Conservation (phyloP, 1,140 invertebrate species). For the Trialeurodes vaporariorum region DNA sequence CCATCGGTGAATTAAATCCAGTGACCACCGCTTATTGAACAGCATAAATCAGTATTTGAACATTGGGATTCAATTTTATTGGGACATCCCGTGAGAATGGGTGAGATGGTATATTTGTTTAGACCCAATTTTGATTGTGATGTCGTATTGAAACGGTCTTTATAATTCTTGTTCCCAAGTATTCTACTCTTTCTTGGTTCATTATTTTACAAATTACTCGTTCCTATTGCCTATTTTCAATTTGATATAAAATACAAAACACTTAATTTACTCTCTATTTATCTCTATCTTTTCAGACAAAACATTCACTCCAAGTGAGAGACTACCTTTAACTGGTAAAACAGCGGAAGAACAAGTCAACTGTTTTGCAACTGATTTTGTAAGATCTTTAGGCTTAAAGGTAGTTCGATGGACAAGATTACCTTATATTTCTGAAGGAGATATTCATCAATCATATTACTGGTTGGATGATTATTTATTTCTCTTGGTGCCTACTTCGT, state of each 20-base stretch:
- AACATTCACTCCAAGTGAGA: conserved; percentile 60
- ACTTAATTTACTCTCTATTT: no score
- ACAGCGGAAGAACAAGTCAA: conserved; percentile 68
- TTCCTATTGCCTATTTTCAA: background rate
- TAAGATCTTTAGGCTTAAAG: conserved; percentile 55
- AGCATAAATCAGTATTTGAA: no score
- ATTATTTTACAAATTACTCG: conserved; percentile 2
- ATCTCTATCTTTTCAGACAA: conserved; percentile 39
- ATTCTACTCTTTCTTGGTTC: no score
- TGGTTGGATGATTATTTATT: conserved; percentile 81
- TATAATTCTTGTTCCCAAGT: no score
- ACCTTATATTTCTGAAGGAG: conserved; percentile 90
- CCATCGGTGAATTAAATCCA: no score
- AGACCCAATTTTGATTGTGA: no score
- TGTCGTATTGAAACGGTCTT: no score
- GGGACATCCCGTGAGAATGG: no score
- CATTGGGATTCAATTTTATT: no score
- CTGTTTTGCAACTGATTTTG: conserved; percentile 55
- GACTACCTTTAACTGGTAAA: conserved; percentile 50
- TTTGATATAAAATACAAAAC: no score
- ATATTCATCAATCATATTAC: conserved; percentile 82
- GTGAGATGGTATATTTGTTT: no score
- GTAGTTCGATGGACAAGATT: conserved; percentile 66
- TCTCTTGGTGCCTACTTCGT: conserved; percentile 29
- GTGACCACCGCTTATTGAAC: no score